Percentiles rank a stretch among this genome's conserved stretches.
Conservation (phyloP, 2,797 vertebrate genomes). For the Darevskia nairensis region DNA sequence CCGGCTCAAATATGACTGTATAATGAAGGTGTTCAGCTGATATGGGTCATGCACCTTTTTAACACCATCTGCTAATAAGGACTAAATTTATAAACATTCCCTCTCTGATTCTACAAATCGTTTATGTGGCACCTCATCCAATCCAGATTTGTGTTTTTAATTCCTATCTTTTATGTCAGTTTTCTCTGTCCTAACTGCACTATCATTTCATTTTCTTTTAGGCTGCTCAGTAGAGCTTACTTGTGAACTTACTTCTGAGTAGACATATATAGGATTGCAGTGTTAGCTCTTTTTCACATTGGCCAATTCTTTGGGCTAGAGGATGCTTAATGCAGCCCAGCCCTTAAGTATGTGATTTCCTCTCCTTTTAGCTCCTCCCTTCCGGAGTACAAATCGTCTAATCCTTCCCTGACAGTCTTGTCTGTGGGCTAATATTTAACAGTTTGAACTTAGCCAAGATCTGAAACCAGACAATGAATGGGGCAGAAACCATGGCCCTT, state of each 20-base stretch:
- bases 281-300: not conserved
- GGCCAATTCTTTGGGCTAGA: not conserved
- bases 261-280: not conserved
- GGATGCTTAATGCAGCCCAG: not conserved
- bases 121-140: not conserved
- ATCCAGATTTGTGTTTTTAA: not conserved
- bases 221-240: not conserved
- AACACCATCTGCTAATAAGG: not conserved
- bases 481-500: too few relatives aligned
- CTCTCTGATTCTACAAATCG: not conserved
- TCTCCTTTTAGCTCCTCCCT: not conserved
- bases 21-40: not conserved
- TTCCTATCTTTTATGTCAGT: not conserved
- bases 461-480: not conserved
- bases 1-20: not conserved
- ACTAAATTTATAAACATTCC: not conserved
- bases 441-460: not conserved
- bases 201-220: not conserved
- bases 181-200: not conserved
- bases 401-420: not conserved
- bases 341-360: not conserved
- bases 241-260: not conserved
- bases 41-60: not conserved
- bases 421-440: not conserved
- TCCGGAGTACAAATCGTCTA: not conserved